Base-by-base conservation (phyloP, 2,113 vertebrate genomes). In the Carassius carassius region DNA sequence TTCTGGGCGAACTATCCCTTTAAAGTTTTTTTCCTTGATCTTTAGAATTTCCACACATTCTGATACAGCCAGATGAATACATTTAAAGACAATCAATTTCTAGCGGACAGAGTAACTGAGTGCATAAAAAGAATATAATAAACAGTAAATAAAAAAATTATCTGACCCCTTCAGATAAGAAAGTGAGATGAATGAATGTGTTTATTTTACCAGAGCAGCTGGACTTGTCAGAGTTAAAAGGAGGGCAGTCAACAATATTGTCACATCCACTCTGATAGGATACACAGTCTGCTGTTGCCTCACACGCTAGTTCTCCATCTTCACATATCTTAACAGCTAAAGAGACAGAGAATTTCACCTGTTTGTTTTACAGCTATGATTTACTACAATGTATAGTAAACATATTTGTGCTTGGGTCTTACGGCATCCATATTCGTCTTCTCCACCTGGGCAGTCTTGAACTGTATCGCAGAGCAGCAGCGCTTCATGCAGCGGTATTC, bases 371-470 rank as follows among this genome's bases (percentile, higher is more conserved):
- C 70, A 83, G 32, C 62, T 3, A 14, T 85, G 73, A 23, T 56
- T 9, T 35, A 23, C 32, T 21, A 19, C 17, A 19, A 11, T 60
- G 51, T n/a, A 25, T 17, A n/a, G 44, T n/a, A 63, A 44, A 41
- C 32, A 54, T 6, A 49, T 72, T 25, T 29, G 11, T 72, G 60
- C 41, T 23, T 41, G 51, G 32, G 1, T 83, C 97, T 97, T 91
- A 99, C 95, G 90, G 86, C 96, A 98, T 86, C 88, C 87, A 74
- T 90, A 41, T 91, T 99, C 97, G 29, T 98, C 97, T 86, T 98
- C 96, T 0, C 93, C 91, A 0, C 89, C 65, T 0, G 2, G 91
- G 47, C 97, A 98, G 92, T 98, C 96, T 0, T 92, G 74, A 29
- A 97, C 93, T 0, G 93, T 90, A 12, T 98, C 96, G 0, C 97